Evolutionary conservation across 2,888 invertebrate genomes (phyloP).

Genomic region (Spisula subtruncata): DNA sequence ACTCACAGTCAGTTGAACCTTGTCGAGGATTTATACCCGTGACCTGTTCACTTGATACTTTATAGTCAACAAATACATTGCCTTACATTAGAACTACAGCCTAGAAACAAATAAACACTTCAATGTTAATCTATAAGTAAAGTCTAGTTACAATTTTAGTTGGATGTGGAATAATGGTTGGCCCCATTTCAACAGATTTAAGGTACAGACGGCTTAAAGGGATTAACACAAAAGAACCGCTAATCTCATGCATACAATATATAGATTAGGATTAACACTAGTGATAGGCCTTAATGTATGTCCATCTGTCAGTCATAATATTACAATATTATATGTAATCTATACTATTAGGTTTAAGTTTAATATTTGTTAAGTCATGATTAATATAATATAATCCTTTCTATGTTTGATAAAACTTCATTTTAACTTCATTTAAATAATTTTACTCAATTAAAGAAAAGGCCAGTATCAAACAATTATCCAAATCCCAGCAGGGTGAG

Average conservation of each 20-base stretch:
- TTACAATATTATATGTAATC: background rate
- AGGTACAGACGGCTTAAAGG: slow-evolving; percentile 2
- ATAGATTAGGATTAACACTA: slow-evolving; percentile 10
- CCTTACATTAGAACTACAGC: slow-evolving; percentile 1
- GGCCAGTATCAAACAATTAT: too few relatives aligned
- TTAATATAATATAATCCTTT: slow-evolving; percentile 10
- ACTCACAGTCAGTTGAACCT: background rate
- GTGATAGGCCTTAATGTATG: background rate
- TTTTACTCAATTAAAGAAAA: slow-evolving; percentile 3
- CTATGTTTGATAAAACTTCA: background rate
- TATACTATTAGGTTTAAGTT: background rate
- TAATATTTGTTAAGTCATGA: background rate
- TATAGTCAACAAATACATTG: background rate
- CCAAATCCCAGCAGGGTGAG: too few relatives aligned
- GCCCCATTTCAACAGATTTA: background rate
- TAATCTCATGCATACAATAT: background rate
- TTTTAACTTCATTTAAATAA: background rate
- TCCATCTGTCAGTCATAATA: slow-evolving; percentile 20
- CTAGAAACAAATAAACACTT: slow-evolving; percentile 4
- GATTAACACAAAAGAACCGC: slow-evolving; percentile 28
- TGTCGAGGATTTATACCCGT: background rate
- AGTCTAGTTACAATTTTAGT: background rate
- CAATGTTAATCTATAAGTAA: background rate
- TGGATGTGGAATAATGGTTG: background rate
- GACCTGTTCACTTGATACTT: background rate